Base-by-base conservation (phyloP, 2,113 vertebrate species). In the Gymnorhina tibicen region DNA sequence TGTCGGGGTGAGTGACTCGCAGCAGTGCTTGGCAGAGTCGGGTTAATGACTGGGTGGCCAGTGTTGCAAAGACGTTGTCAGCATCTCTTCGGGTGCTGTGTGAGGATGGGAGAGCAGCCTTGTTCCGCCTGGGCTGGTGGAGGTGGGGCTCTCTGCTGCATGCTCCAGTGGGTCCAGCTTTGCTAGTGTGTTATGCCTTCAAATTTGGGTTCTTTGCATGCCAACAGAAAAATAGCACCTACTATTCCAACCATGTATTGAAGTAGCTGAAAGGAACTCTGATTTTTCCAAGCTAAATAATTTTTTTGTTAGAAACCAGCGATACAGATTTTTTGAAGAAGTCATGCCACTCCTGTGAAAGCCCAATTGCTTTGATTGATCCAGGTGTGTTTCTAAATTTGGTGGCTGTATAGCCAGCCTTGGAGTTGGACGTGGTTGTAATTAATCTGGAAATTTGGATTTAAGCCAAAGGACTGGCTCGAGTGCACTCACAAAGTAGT, bases 401-500 rank as follows among this genome's bases (percentile, higher is more conserved):
- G 20, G 19, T 76, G 70, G 41, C 53, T 3, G 0, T 33, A 3
- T 4, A 37, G 56, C 13, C 66, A 73, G 55, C 50, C 37, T 73
- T 26, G 4, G 44, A 72, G 44, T 27, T 64, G 32, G 5, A 1
- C 4, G 1, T 37, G 26, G 4, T 22, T 68, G 24, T 60, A 18
- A 41, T 76, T 68, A 46, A 41, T 60, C 7, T 44, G 42, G 69
- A 72, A 37, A n/a, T 73, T 5, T 44, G 46, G 27, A 32, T 69
- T 60, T 50, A 23, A 44, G 27, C 42, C 39, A 8, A 23, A 70
- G 47, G 18, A 10, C 28, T 53, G 80, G 37, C 28, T 88, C 8
- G 13, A 15, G 49, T 3, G 2, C 6, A 4, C 41, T 72, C 49
- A 18, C 20, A 18, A 22, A 16, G 20, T 46, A 0, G 4, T 27